Base-by-base conservation (phyloP, 2,888 invertebrate genomes). In the Chaitophorus viminalis region DNA sequence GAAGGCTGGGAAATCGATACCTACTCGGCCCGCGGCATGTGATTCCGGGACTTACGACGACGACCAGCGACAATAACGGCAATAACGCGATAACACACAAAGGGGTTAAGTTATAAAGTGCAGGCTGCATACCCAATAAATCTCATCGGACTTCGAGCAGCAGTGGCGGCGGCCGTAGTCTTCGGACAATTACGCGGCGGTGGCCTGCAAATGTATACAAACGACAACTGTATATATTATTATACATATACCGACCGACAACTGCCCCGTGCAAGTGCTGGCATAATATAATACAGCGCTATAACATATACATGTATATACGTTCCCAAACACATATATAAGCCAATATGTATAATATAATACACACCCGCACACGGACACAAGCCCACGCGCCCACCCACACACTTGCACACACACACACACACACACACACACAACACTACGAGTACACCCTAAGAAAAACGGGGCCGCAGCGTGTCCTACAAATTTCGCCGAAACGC, bases 71-170 rank as follows among this genome's bases (percentile, higher is more conserved):
- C 70, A 70, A 70, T 70, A 70, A 70, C 70, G 21, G 39, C 36
- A n/a, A n/a, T n/a, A n/a, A n/a, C n/a, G n/a, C n/a, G n/a, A n/a
- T n/a, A 18, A 36, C 36, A 25, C 36, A 70, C 14, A 72, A 82
- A 46, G 54, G 77, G 78, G 78, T 70, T 52, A 33, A 84, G 52
- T 36, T 84, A 46, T 77, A 79, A 86, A 86, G 54, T 72, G 79
- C 79, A 79, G 87, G 78, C 78, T 29, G 87, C 79, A 78, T 36
- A 78, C 68, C 86, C 78, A n/a, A 87, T 87, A 87, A 87, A 87
- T 87, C 81, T 87, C 60, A 25, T 29, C 72, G 70, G 85, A 29
- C 36, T 54, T 11, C 21, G 31, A 11, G 77, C 18, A 33, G 54
- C 29, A 18, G 78, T 29, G 74, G 29, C 60, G 70, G 86, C n/a